These are phyloP conservation scores for Drosophila bifasciata DNA, from an alignment of 1,140 invertebrate species.

Conservation along the genomic window DNA sequence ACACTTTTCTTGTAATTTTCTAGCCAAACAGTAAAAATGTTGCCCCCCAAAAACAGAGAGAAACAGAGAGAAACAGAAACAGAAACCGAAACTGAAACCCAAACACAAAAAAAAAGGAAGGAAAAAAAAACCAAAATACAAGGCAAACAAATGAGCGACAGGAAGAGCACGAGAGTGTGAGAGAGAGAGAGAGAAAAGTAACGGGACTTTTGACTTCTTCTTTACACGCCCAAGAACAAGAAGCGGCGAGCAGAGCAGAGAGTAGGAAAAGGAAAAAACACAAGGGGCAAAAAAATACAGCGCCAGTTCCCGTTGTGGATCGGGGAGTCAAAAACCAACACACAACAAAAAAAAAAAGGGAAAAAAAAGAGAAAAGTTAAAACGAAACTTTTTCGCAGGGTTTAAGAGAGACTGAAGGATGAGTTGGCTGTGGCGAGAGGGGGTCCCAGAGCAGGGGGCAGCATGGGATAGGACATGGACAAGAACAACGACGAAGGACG, in stretches of 20 bases:
- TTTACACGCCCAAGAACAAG: conserved; percentile 62
- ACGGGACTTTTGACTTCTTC: conserved; percentile 78
- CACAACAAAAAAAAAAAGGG: conserved; percentile 16
- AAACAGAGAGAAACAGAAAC: conserved; percentile 11
- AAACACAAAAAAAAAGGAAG: conserved; percentile 17
- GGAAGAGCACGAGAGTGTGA: too few species aligned
- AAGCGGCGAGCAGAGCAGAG: conserved; percentile 15
- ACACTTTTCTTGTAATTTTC: conserved; percentile 81
- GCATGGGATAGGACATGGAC: background rate
- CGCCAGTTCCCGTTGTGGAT: conserved; percentile 9
- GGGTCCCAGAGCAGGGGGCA: too few species aligned
- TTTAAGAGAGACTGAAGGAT: conserved; percentile 24
- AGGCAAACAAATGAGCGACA: conserved; percentile 79
- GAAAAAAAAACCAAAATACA: conserved; percentile 43
- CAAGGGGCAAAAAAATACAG: conserved; percentile 25
- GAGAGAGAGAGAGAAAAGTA: conserved; percentile 11
- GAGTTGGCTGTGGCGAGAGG: background rate
- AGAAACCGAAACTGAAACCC: conserved; percentile 26
- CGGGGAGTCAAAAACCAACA: conserved; percentile 11
- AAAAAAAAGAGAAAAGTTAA: conserved; percentile 60
- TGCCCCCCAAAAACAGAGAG: conserved; percentile 8
- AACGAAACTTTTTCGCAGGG: conserved; percentile 67
- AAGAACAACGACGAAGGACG: conserved; percentile 12
- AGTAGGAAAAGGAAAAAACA: conserved; percentile 26
- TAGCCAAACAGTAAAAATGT: conserved; percentile 70